Percentiles rank a stretch among this genome's conserved stretches.
phyloP scores from a whole-genome alignment of 2,888 invertebrate genomes.

The Oegoconia quadripuncta region DNA sequence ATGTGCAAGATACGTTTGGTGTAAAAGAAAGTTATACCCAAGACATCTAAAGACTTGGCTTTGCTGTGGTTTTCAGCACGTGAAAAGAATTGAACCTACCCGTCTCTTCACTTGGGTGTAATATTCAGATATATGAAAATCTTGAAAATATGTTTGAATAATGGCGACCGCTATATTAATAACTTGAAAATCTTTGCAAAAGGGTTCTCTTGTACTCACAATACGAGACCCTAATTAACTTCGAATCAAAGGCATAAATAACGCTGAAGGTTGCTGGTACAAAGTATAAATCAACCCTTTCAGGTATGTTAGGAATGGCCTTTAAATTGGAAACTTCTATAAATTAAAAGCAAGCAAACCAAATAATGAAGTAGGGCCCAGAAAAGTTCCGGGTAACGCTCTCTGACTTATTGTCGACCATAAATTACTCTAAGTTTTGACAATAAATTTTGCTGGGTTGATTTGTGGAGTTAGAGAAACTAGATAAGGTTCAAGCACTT shows the following conservation, averaged over 20 bases:
- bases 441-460: constrained; percentile 54
- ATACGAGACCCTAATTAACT: no score
- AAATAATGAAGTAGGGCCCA: constrained; percentile 65
- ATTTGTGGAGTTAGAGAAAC: constrained; percentile 26
- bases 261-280: constrained; percentile 11
- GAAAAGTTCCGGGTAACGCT: constrained; percentile 50
- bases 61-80: no score
- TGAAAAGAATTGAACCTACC: no score
- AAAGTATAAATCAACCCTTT: constrained; percentile 43
- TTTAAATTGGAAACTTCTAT: constrained; percentile 61
- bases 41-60: no score
- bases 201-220: no score
- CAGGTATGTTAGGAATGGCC: constrained; percentile 40
- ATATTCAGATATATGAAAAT: no score
- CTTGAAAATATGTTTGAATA: no score
- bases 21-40: no score
- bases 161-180: no score
- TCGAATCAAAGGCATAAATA: constrained; percentile 17
- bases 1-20: no score
- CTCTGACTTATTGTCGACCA: constrained; percentile 68
- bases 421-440: constrained; percentile 69
- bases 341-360: constrained; percentile 65
- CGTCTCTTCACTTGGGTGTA: no score
- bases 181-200: no score
- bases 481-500: constrained; percentile 22